Evolutionary conservation across 2,797 vertebrate species (phyloP), one percentile per base, ranked within the genome.

Genomic region (Danionella dracula): DNA sequence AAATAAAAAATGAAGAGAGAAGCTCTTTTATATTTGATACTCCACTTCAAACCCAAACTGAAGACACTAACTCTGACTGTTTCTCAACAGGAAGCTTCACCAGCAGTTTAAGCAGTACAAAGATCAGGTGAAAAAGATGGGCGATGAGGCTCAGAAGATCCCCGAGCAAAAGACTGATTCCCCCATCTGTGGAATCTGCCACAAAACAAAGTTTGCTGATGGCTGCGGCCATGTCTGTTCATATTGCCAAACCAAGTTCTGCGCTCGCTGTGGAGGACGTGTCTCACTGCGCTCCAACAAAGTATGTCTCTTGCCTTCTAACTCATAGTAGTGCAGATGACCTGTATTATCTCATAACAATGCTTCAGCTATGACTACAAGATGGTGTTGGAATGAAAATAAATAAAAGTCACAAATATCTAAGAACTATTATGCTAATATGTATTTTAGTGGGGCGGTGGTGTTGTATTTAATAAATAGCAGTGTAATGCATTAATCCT

Each of bases 21-120:
- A n/a, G n/a, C n/a, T n/a, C n/a, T n/a, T n/a, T n/a, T n/a, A n/a
- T n/a, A n/a, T n/a, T n/a, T 1, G 55, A 29, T 35, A 27, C 20
- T 21, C 54, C n/a, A 19, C 13, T 9, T n/a, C 5, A 16, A 38
- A 3, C 3, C 23, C 6, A 27, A 27, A 27, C 23, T 27, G 23
- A 27, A 27, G 23, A 27, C 3, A 27, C 23, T 27, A 6, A 27
- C 23, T 27, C 23, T 3, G 23, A 27, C 3, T 27, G 23, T 27
- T 49, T 74, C 59, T 61, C n/a, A 69, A 66, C 85, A 97, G 94
- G 84, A 95, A 94, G 85, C 86, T 97, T 72, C 94, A 96, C 84
- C 93, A 94, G 77, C 94, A 96, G 80, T 97, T 97, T 84, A 93
- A 95, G 86, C 89, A 92, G 89, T 96, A 95, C 55, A 96, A 96